Evolutionary conservation across 2,888 invertebrate genomes (phyloP).

Genomic region (Nebria brevicollis): DNA sequence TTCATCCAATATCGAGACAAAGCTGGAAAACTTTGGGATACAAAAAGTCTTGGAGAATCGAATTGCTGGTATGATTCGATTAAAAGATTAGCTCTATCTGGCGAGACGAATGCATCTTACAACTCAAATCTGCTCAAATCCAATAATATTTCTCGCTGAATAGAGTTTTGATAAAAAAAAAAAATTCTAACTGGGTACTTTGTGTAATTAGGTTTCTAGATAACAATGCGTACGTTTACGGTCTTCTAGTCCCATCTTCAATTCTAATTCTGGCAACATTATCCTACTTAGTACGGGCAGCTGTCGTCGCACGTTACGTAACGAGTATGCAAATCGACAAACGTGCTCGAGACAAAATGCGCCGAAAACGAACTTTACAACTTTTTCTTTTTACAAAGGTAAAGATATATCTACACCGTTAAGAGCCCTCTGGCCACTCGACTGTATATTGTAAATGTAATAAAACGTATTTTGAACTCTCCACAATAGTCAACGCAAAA

Average conservation of each 20-base stretch:
- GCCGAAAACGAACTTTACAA: conserved; percentile 68
- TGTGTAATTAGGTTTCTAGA: conserved; percentile 65
- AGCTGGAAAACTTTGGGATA: conserved; percentile 63
- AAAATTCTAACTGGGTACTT: not conserved
- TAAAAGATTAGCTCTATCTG: too few species aligned
- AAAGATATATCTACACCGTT: conserved; percentile 49
- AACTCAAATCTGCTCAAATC: too few species aligned
- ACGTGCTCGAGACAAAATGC: conserved; percentile 70
- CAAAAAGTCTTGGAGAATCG: conserved; percentile 63
- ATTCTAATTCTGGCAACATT: conserved; percentile 63
- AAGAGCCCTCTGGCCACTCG: not conserved
- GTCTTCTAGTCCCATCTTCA: conserved; percentile 64
- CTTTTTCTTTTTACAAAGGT: conserved; percentile 71
- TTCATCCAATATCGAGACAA: conserved; percentile 66
- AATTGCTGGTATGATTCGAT: conserved; percentile 66
- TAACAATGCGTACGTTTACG: conserved; percentile 65
- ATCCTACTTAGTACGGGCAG: conserved; percentile 66
- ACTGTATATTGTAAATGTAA: not conserved
- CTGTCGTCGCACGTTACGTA: conserved; percentile 68
- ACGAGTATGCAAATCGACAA: conserved; percentile 70
- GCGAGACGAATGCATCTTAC: not conserved
- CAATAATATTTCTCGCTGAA: too few species aligned
- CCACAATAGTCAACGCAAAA: not conserved
- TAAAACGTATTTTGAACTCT: not conserved
- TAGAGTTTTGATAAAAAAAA: not conserved